These are phyloP conservation scores for Fundulus diaphanus DNA, from an alignment of 2,797 vertebrate genomes.

Conservation along the genomic window DNA sequence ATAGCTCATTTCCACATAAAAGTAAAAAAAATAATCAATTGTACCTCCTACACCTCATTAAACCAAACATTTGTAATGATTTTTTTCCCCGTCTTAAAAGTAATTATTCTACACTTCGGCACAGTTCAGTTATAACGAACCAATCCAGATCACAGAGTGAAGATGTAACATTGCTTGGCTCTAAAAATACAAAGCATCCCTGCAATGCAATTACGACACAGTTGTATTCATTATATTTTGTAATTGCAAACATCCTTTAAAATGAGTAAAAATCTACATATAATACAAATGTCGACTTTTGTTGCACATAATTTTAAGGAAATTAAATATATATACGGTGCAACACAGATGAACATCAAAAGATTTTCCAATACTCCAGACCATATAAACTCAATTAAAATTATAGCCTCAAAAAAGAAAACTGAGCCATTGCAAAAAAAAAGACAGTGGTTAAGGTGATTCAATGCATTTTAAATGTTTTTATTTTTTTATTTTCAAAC, in stretches of 20 bases:
- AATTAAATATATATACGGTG: too few relatives aligned
- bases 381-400: too few relatives aligned
- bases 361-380: too few relatives aligned
- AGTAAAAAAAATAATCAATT: constrained; percentile 56
- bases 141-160: constrained; percentile 7
- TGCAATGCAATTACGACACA: background rate
- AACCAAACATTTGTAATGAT: constrained; percentile 42
- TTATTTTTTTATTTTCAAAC: too few relatives aligned
- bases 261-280: background rate
- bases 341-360: too few relatives aligned
- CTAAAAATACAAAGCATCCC: background rate
- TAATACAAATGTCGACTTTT: background rate
- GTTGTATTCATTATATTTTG: background rate
- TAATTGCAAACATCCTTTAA: background rate
- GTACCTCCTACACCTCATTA: constrained; percentile 67
- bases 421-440: too few relatives aligned
- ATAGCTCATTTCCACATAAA: constrained; percentile 77
- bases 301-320: too few relatives aligned
- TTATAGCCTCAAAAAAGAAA: too few relatives aligned
- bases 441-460: too few relatives aligned
- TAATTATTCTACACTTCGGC: constrained; percentile 32
- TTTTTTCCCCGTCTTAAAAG: constrained; percentile 51
- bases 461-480: too few relatives aligned
- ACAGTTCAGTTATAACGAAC: constrained; percentile 48
- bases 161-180: background rate